Evolutionary conservation across 2,888 invertebrate genomes (phyloP).

Genomic region (Aphidoletes aphidimyza): DNA sequence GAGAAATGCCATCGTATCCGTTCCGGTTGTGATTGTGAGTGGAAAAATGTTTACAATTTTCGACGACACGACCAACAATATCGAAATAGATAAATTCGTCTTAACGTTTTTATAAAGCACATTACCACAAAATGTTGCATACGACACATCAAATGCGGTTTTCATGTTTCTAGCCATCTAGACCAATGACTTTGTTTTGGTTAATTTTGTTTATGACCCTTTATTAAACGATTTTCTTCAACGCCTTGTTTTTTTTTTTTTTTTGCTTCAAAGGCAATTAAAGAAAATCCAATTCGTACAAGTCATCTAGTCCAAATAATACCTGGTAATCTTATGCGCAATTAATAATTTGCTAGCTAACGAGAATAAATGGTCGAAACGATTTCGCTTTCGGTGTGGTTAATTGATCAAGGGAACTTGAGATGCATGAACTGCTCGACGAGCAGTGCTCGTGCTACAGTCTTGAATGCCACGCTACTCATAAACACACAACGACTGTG

Average conservation of each 20-base stretch:
- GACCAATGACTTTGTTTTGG: not conserved
- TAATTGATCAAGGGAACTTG: not conserved
- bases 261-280: not conserved
- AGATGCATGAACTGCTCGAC: not conserved
- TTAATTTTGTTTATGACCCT: not conserved
- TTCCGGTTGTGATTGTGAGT: no score
- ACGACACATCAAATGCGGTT: not conserved
- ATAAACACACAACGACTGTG: not conserved
- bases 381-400: not conserved
- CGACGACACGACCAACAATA: not conserved
- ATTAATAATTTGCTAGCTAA: slow-evolving; percentile 17
- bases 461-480: not conserved
- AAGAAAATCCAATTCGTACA: slow-evolving; percentile 24
- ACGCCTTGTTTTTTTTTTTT: no score
- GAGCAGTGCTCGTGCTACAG: not conserved
- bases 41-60: no score
- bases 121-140: not conserved
- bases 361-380: not conserved
- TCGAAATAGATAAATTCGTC: slow-evolving; percentile 13
- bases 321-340: not conserved
- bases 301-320: slow-evolving; percentile 43
- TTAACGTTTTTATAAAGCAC: not conserved
- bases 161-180: not conserved
- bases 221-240: not conserved
- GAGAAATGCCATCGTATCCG: no score